A percentile compares a stretch with the other conserved stretches of the same genome.
These are phyloP conservation scores for Thalassophryne amazonica DNA, from an alignment of 2,797 vertebrate species.

Conservation along the genomic window DNA sequence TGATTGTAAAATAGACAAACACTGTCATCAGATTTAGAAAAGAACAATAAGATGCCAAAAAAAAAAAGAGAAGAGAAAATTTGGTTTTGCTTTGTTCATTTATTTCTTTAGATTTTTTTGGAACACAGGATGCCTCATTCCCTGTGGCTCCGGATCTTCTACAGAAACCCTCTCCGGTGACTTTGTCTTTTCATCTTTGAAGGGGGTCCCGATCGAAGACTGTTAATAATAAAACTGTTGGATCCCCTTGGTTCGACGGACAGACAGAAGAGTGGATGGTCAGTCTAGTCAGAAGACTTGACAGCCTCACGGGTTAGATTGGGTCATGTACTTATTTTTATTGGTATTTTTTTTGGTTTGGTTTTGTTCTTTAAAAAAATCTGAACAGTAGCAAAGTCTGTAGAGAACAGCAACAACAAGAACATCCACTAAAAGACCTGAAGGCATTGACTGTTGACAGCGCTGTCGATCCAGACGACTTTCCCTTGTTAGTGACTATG, in stretches of 20 bases:
- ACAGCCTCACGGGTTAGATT: conserved; percentile 35
- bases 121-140: too few species aligned
- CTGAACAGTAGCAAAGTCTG: conserved; percentile 75
- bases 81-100: too few species aligned
- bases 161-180: conserved; percentile 47
- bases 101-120: too few species aligned
- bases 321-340: too few species aligned
- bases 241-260: conserved; percentile 32
- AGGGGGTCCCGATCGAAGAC: conserved; percentile 47
- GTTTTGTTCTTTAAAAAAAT: too few species aligned
- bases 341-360: too few species aligned
- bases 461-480: conserved; percentile 59
- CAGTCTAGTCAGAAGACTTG: conserved; percentile 43
- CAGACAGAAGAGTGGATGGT: conserved; percentile 26
- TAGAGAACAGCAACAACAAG: conserved; percentile 54
- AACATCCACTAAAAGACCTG: conserved; percentile 71
- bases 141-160: conserved; percentile 46
- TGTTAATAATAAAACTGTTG: conserved; percentile 53
- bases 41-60: conserved; percentile 74
- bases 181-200: conserved; percentile 43
- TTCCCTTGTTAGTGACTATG: conserved; percentile 69
- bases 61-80: conserved; percentile 38
- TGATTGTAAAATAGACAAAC: conserved; percentile 67
- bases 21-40: conserved; percentile 55
- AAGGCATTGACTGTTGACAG: conserved; percentile 90